Evolutionary conservation across 2,113 vertebrate species (phyloP), one percentile per base, ranked within the genome.

Genomic region (Pluvianellus socialis): DNA sequence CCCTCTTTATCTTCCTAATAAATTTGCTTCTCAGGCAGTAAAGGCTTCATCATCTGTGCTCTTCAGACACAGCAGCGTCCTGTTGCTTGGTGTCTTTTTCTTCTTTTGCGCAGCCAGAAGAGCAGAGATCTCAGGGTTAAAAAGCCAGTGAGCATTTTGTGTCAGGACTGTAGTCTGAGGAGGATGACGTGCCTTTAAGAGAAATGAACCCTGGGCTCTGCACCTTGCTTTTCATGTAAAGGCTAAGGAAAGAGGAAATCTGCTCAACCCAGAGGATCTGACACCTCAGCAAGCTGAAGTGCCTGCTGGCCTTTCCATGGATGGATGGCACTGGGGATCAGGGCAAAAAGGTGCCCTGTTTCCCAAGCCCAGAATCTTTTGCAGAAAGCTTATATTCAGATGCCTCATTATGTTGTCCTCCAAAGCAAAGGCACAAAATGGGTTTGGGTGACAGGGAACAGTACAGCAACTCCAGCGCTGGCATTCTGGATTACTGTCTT

Each of bases 1-100:
- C 22, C 28, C 81, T 96, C 72, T 97, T 97, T 91, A 94, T 94
- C 91, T 87, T 96, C 62, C 75, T 94, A 94, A 97, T 94, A 94
- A 92, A 96, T 97, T 91, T 96, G 50, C 35, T 93, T 95, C 74
- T 86, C 63, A 71, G 81, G 58, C 77, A 86, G 44, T 66, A 96
- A 87, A 94, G 35, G 7, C 63, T 96, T 95, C 84, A 96, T 90
- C 90, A 91, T 75, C 75, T 2, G 5, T 47, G 63, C 23, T 91
- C 18, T 87, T 94, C 84, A 94, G 94, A 87, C 65, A 85, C 19
- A 38, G 33, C 52, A 35, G 14, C 11, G 28, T 79, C 35, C 33
- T 92, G 26, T 61, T 79, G 52, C 22, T 92, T n/a, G 45, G 21
- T 79, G 56, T 76, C 27, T 15, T 96, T 85, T 90, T 19, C 47